phyloP scores from a whole-genome alignment of 1,140 invertebrate species.

The Diachasma alloeum region DNA sequence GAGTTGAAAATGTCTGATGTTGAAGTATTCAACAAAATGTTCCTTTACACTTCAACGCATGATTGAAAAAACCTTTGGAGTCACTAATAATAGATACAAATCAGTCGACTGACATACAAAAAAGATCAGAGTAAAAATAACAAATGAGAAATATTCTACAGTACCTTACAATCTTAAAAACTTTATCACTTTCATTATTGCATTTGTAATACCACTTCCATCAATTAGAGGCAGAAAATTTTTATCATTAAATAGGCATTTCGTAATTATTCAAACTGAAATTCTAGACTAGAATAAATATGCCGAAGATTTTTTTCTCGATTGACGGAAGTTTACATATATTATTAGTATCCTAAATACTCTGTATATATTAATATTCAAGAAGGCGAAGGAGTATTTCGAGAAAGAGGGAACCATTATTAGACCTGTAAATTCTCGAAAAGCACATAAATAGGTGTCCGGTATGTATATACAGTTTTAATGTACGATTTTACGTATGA shows the following conservation, averaged over 20 bases:
- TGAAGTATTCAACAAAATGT: background rate
- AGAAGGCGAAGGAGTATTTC: background rate
- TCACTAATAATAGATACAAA: background rate
- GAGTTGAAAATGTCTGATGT: background rate
- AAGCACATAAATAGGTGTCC: background rate
- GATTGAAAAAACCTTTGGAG: background rate
- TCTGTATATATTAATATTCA: conserved; percentile 14
- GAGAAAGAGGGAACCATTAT: background rate
- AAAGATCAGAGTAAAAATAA: background rate
- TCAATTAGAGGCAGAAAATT: background rate
- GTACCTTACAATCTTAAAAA: background rate
- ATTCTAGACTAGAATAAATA: background rate
- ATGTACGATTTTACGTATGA: background rate
- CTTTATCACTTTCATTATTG: conserved; percentile 6
- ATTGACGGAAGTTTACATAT: conserved; percentile 1
- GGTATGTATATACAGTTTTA: conserved; percentile 14
- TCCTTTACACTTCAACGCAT: background rate
- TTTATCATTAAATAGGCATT: background rate
- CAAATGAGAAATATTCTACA: background rate
- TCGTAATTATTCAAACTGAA: background rate
- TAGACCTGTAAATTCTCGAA: conserved; percentile 5
- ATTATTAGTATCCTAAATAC: background rate
- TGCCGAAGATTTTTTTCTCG: background rate
- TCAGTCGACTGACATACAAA: conserved; percentile 1
- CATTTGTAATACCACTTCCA: background rate